These are phyloP conservation scores for Odiellus spinosus DNA, from an alignment of 2,888 invertebrate species.

Conservation along the genomic window DNA sequence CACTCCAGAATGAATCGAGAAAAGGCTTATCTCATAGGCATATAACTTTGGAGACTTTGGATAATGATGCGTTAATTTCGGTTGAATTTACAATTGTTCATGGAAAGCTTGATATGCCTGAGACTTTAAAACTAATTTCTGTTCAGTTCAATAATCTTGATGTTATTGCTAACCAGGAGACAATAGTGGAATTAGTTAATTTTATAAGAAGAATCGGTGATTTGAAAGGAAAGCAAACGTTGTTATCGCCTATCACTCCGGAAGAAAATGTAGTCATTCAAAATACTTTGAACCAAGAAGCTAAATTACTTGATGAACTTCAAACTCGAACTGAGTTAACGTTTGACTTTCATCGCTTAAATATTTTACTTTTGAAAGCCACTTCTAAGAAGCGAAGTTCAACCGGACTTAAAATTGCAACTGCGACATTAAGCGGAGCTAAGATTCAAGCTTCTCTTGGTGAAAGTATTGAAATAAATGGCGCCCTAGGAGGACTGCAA, in stretches of 20 bases:
- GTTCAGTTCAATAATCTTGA: slow-evolving; percentile 87
- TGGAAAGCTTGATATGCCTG: slow-evolving; percentile 9
- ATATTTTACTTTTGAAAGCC: slow-evolving; percentile 67
- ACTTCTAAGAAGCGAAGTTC: slow-evolving; percentile 46
- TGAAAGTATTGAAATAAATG: slow-evolving; percentile 48
- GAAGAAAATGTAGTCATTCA: too few species aligned
- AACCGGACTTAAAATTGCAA: slow-evolving; percentile 61
- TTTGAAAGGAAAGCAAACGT: too few species aligned
- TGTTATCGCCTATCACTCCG: too few species aligned
- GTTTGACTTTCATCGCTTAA: slow-evolving; percentile 82
- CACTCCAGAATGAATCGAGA: slow-evolving; percentile 6
- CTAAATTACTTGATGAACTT: too few species aligned
- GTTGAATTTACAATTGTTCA: slow-evolving; percentile 62
- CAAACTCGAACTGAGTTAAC: slow-evolving; percentile 53
- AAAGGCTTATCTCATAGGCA: slow-evolving; percentile 1
- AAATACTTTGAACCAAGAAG: too few species aligned
- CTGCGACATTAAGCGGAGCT: slow-evolving; percentile 79
- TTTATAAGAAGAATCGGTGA: slow-evolving; percentile 52
- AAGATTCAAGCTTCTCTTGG: slow-evolving; percentile 65
- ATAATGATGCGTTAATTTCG: slow-evolving; percentile 38
- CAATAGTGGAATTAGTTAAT: slow-evolving; percentile 80
- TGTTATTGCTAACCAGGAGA: slow-evolving; percentile 73
- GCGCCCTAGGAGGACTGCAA: slow-evolving; percentile 82
- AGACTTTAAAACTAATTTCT: slow-evolving; percentile 52
- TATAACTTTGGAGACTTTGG: slow-evolving; percentile 16